Evolutionary conservation across 1,140 invertebrate genomes (phyloP), one percentile per base, ranked within the genome.

Genomic region (Lysiphlebus fabarum): DNA sequence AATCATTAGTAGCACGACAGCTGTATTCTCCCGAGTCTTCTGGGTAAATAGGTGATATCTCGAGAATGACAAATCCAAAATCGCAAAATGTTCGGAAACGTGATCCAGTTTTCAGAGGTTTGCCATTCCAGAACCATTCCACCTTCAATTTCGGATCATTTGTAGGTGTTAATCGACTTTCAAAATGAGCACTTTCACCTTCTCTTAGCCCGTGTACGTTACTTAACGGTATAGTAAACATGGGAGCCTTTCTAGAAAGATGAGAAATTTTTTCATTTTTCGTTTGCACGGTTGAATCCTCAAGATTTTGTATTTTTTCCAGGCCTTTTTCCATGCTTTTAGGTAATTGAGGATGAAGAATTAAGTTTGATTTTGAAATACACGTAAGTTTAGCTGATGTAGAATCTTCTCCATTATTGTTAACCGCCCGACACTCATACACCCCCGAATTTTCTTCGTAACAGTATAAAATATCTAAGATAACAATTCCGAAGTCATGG

Each of bases 401-500:
- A 1, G 85, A 83, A 74, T 95, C 94, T 70, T 89, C 84, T n/a
- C 95, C 95, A 59, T 93, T 85, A 74, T 93, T 91, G 70, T 98
- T 98, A 10, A 88, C 88, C 14, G 96, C 95, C 63, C 93, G 84
- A 72, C 93, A 95, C 81, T 95, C 92, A 70, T 95, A 96, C 14
- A 89, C 85, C 37, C 96, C 95, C 49, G 92, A 95, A 76, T 99
- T 97, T 81, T 98, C 95, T 77, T 93, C 93, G 71, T 97, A 98
- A 66, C 93, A 96, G 73, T 97, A 98, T 1, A 98, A 79, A 61
- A 99, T 96, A 69, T 98, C 95, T 59, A 99, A 82, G 66, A 96
- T 95, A 37, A 98, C 95, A 72, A 96, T 95, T 60, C 90, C 95
- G 79, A 98, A 98, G 73, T 99, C 95, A 73, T 98, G 93, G 87